phyloP scores from a whole-genome alignment of 2,113 vertebrate genomes.

The Atlantisia rogersi region DNA sequence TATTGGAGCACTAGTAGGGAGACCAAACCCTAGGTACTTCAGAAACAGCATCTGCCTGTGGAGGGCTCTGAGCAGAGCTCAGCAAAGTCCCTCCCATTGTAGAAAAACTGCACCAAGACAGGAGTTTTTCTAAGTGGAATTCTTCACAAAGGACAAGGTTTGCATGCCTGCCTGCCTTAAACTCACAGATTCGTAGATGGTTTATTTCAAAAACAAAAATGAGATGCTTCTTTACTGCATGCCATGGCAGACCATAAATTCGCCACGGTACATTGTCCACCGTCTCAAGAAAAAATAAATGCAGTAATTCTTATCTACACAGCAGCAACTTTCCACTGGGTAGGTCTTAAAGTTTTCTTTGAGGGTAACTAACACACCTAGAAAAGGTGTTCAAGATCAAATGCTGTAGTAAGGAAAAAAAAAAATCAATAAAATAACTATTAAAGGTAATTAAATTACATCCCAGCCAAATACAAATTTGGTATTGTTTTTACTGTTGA shows the following conservation, averaged over 20 bases:
- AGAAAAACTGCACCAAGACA: neutral
- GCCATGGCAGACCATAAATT: neutral
- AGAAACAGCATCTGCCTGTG: neutral
- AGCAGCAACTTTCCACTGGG: neutral
- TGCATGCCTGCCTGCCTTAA: neutral
- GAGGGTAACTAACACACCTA: neutral
- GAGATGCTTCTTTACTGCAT: neutral
- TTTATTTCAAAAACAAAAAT: neutral
- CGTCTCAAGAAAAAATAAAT: neutral
- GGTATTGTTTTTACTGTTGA: neutral
- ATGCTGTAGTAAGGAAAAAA: neutral
- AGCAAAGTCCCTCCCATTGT: accelerated
- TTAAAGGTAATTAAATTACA: neutral
- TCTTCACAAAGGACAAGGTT: neutral
- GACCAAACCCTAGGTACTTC: neutral
- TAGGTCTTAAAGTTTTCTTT: neutral
- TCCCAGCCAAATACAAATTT: neutral
- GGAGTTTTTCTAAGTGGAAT: neutral
- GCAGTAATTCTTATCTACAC: neutral
- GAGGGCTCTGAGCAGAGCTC: neutral
- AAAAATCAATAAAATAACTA: neutral
- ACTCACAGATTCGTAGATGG: neutral
- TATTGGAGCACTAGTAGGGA: accelerated
- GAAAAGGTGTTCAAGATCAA: neutral
- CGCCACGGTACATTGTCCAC: neutral